Evolutionary conservation across 2,888 invertebrate species (phyloP), one percentile per base, ranked within the genome.

Genomic region (Yponomeuta plumbellus): DNA sequence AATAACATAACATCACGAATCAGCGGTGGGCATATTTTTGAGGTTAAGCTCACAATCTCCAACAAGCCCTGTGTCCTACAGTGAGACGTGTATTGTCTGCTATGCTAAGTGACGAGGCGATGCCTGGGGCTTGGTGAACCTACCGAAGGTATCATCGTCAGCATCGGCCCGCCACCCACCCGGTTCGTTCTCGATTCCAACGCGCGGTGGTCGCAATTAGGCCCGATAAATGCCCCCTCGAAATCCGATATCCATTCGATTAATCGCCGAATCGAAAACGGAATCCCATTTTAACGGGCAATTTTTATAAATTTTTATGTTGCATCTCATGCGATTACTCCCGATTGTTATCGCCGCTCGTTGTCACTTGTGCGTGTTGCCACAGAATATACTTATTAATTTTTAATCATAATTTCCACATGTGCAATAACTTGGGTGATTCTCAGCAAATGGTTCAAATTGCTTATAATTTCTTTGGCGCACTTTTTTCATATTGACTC

Each of bases 131-230:
- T 17, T 13, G 44, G 44, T 52, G 44, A 52, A 3, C 44, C 44
- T 52, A 52, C 17, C 70, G 67, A 69, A 67, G 72, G 76, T 84
- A 85, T 83, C 81, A 72, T 71, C 69, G 70, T 66, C 69, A 69
- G 72, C 79, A 84, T 84, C 83, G 79, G 34, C 34, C 34, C 75
- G 79, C 87, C 88, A 87, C 86, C 88, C 87, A 86, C 86, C 88
- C 87, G 86, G 74, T 79, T 77, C 75, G 87, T 76, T 77, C 73
- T 73, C 70, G 70, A 78, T 73, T 76, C 76, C 79, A 78, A 81
- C 80, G 82, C 82, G 74, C 79, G 84, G 86, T 85, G 85, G 85
- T 84, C 84, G 85, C 85, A 89, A 88, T 89, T 88, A 88, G 87
- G 83, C 79, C 74, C 82, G 83, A 87, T 89, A 88, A 89, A 88